Evolutionary conservation across 2,888 invertebrate species (phyloP).

Genomic region (Lacanobia oleracea): DNA sequence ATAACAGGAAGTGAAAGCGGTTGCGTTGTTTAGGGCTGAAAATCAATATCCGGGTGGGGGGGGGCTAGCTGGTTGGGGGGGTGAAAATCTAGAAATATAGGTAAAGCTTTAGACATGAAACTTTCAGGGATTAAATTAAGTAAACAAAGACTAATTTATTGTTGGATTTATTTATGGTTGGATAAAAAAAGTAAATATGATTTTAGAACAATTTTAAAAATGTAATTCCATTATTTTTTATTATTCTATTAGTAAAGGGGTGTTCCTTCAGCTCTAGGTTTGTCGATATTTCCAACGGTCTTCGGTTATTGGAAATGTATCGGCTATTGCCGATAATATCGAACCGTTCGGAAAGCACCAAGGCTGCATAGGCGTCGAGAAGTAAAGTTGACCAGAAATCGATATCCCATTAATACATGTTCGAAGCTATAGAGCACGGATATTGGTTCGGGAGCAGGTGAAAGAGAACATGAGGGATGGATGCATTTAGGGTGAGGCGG

Average conservation of each 20-base stretch:
- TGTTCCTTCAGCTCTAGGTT: conserved; percentile 39
- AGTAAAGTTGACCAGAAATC: conserved; percentile 88
- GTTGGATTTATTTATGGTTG: no score
- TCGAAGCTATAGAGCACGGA: conserved; percentile 83
- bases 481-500: conserved; percentile 73
- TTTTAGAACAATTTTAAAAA: conserved; percentile 4
- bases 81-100: conserved; percentile 18
- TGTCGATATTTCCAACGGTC: conserved; percentile 72
- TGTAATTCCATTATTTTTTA: neutral
- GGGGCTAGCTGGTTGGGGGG: conserved; percentile 5
- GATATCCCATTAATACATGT: conserved; percentile 87
- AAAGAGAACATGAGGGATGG: conserved; percentile 74
- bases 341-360: conserved; percentile 90
- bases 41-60: conserved; percentile 70
- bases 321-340: conserved; percentile 90
- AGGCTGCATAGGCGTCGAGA: conserved; percentile 83
- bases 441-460: conserved; percentile 83
- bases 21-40: conserved; percentile 51
- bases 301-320: conserved; percentile 85
- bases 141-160: no score
- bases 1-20: conserved; percentile 70
- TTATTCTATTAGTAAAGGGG: conserved; percentile 22
- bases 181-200: neutral
- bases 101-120: conserved; percentile 5
- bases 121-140: neutral